Conservation (phyloP, 1,140 invertebrate genomes). For the Riptortus pedestris region DNA sequence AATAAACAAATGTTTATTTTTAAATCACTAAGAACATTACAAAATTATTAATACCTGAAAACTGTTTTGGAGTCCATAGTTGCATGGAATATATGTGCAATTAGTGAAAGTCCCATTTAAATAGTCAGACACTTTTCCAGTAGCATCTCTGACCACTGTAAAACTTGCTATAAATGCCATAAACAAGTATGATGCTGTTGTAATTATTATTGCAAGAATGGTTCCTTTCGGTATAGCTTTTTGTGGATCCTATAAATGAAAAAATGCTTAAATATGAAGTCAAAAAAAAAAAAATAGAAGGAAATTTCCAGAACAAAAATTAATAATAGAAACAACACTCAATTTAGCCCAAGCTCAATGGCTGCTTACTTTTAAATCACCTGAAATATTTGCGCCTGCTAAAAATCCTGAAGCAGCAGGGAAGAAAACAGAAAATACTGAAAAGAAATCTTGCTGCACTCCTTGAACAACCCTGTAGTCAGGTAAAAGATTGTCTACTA, state of each 20-base stretch:
- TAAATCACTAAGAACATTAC: neutral
- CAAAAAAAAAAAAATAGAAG: too few species aligned
- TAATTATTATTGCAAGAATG: slow-evolving; percentile 72
- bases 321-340: neutral
- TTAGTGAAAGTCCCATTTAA: slow-evolving; percentile 41
- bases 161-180: slow-evolving; percentile 70
- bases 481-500: slow-evolving; percentile 60
- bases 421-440: slow-evolving; percentile 93
- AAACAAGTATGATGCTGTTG: slow-evolving; percentile 69
- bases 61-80: slow-evolving; percentile 71
- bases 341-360: neutral
- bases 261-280: too few species aligned
- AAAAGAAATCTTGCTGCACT: slow-evolving; percentile 76
- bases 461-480: slow-evolving; percentile 61
- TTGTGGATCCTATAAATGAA: slow-evolving; percentile 68
- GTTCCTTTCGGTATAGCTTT: slow-evolving; percentile 84
- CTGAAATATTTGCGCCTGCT: slow-evolving; percentile 88
- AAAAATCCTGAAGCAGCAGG: slow-evolving; percentile 93
- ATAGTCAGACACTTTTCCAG: slow-evolving; percentile 50
- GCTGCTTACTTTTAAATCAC: slow-evolving; percentile 65
- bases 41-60: slow-evolving; percentile 49
- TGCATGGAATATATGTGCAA: slow-evolving; percentile 43
- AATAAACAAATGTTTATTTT: too few species aligned
- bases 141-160: slow-evolving; percentile 62
- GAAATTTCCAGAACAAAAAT: slow-evolving; percentile 15